A percentile compares a stretch with the other conserved stretches of the same genome.
These are phyloP conservation scores for Calypte anna DNA, from an alignment of 2,113 vertebrate species.

Conservation along the genomic window DNA sequence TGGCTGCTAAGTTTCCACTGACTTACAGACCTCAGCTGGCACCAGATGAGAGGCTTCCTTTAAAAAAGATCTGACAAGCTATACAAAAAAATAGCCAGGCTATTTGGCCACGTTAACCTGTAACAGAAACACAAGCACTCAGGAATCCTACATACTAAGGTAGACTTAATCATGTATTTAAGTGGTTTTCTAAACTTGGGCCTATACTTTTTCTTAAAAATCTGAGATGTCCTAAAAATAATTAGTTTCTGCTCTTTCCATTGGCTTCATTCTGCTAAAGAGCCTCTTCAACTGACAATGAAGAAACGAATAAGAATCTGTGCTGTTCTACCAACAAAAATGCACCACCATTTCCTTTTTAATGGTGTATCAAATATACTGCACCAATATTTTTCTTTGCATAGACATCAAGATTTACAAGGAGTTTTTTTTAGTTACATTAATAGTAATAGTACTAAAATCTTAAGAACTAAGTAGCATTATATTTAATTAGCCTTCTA, in stretches of 20 bases:
- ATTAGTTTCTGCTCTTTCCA: not conserved
- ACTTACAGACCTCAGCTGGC: not conserved
- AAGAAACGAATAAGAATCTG: slow-evolving; percentile 21
- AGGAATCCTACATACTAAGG: not conserved
- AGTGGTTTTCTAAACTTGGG: not conserved
- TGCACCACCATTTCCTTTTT: not conserved
- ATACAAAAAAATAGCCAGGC: not conserved
- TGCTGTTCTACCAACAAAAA: slow-evolving; percentile 29
- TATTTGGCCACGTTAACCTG: not conserved
- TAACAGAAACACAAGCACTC: not conserved
- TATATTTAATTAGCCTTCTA: slow-evolving; percentile 83
- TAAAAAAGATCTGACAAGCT: not conserved
- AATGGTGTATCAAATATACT: slow-evolving; percentile 35
- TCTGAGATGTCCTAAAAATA: not conserved
- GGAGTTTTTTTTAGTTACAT: slow-evolving; percentile 52
- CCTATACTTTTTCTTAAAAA: not conserved
- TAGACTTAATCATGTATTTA: not conserved
- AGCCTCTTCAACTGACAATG: not conserved
- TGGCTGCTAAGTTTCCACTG: not conserved
- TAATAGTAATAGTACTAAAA: slow-evolving; percentile 75
- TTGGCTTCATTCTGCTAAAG: not conserved
- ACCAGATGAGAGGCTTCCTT: not conserved
- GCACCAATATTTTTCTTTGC: slow-evolving; percentile 62
- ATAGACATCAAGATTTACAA: slow-evolving; percentile 49
- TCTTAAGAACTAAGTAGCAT: slow-evolving; percentile 77